A percentile compares a stretch with the other conserved stretches of the same genome.
phyloP scores from a whole-genome alignment of 2,797 vertebrate genomes.

The Gymnocypris eckloni region DNA sequence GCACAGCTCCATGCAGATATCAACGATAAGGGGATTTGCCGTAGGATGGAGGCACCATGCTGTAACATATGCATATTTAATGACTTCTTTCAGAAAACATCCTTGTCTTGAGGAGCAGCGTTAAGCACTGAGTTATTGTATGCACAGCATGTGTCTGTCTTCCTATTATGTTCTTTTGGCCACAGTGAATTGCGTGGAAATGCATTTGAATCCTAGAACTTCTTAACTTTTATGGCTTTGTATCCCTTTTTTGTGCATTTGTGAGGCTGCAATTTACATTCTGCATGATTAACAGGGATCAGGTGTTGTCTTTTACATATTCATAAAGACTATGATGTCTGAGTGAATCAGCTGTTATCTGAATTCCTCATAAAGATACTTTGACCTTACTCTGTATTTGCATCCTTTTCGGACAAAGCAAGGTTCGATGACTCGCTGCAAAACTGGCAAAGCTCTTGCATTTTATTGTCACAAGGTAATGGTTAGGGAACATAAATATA shows the following conservation, averaged over 20 bases:
- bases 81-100: conserved; percentile 55
- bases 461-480: conserved; percentile 30
- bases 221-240: not conserved
- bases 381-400: conserved; percentile 29
- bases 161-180: not conserved
- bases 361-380: conserved; percentile 10
- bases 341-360: conserved; percentile 31
- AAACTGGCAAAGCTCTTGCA: conserved; percentile 3
- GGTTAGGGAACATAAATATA: conserved; percentile 1
- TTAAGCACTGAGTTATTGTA: conserved; percentile 12
- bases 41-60: conserved; percentile 63
- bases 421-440: not conserved
- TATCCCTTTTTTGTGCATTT: not conserved
- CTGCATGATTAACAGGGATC: conserved; percentile 24
- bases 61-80: conserved; percentile 74
- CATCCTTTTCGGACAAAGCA: not conserved
- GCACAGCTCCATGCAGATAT: conserved; percentile 73
- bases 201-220: not conserved
- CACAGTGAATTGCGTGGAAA: not conserved
- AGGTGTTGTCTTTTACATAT: conserved; percentile 31
- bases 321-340: conserved; percentile 29
- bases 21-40: conserved; percentile 68
- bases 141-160: not conserved
- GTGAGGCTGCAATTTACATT: conserved; percentile 2
- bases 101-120: conserved; percentile 6